Evolutionary conservation across 2,797 vertebrate species (phyloP).

Genomic region (Myoxocephalus aenaeus): DNA sequence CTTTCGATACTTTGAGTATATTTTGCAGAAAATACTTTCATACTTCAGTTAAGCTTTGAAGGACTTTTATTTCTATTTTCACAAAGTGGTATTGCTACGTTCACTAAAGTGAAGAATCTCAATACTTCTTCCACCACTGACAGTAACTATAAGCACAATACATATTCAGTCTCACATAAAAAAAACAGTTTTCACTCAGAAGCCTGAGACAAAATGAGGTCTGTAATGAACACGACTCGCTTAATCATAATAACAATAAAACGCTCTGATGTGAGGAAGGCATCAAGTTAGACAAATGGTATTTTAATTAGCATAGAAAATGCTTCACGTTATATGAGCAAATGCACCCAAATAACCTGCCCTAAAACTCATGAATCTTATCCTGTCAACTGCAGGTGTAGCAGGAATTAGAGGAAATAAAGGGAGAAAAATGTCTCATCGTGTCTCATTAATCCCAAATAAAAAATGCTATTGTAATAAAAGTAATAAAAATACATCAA

Average conservation of each 20-base stretch:
- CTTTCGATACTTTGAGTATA: background rate
- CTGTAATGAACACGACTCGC: slow-evolving; percentile 15
- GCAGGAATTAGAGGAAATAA: slow-evolving; percentile 4
- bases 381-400: slow-evolving; percentile 3
- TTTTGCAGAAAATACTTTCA: background rate
- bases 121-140: background rate
- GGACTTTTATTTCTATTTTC: background rate
- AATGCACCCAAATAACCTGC: slow-evolving; percentile 11
- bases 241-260: slow-evolving; percentile 42
- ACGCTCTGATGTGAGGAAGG: slow-evolving; percentile 22
- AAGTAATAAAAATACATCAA: slow-evolving; percentile 34
- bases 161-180: slow-evolving; percentile 2
- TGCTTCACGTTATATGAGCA: slow-evolving; percentile 1
- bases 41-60: background rate
- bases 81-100: background rate
- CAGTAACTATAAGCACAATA: background rate
- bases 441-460: slow-evolving; percentile 19
- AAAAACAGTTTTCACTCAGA: slow-evolving; percentile 1
- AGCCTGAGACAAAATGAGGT: slow-evolving; percentile 20
- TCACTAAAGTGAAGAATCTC: background rate
- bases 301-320: slow-evolving; percentile 39
- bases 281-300: slow-evolving; percentile 26
- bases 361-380: slow-evolving; percentile 1
- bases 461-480: slow-evolving; percentile 19
- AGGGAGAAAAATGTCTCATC: background rate